Evolutionary conservation across 92 coral and sea anemone genomes (phyloP).

Genomic region (Diadumene lineata): DNA sequence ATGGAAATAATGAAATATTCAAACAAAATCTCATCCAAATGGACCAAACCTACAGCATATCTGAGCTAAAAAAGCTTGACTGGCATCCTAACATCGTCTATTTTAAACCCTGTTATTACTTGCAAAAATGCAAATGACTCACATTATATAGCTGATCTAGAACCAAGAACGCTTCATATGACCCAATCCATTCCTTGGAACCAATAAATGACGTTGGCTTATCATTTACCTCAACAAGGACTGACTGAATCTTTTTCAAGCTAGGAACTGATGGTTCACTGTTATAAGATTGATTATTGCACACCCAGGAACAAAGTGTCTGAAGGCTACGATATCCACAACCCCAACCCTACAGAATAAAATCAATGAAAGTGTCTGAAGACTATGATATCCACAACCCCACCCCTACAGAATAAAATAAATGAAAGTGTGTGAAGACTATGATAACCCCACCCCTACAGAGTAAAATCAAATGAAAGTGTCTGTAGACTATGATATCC

Average conservation of each 20-base stretch:
- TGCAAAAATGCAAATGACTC: too few species aligned
- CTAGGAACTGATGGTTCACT: slow-evolving; percentile 47
- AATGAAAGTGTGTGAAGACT: too few species aligned
- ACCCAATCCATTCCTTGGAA: slow-evolving; percentile 96
- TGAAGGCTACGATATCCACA: slow-evolving; percentile 98
- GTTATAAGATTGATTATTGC: slow-evolving; percentile 27
- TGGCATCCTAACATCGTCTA: too few species aligned
- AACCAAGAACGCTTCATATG: slow-evolving; percentile 83
- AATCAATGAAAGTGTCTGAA: neutral
- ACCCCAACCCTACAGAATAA: slow-evolving; percentile 87
- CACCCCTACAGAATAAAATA: too few species aligned
- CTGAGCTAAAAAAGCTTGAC: too few species aligned
- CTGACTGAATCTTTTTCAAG: slow-evolving; percentile 71
- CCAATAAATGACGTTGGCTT: slow-evolving; percentile 73
- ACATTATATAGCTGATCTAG: slow-evolving; percentile 85
- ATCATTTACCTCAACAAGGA: slow-evolving; percentile 75
- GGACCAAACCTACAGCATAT: too few species aligned
- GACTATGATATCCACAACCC: too few species aligned
- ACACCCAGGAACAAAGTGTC: slow-evolving; percentile 91
- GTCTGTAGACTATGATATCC: slow-evolving; percentile 97
- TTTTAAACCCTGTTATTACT: too few species aligned
- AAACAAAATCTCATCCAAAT: too few species aligned
- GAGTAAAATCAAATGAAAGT: too few species aligned
- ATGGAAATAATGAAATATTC: too few species aligned
- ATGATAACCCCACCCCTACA: too few species aligned